Evolutionary conservation across 2,113 vertebrate species (phyloP).

Genomic region (Dasyprocta punctata): DNA sequence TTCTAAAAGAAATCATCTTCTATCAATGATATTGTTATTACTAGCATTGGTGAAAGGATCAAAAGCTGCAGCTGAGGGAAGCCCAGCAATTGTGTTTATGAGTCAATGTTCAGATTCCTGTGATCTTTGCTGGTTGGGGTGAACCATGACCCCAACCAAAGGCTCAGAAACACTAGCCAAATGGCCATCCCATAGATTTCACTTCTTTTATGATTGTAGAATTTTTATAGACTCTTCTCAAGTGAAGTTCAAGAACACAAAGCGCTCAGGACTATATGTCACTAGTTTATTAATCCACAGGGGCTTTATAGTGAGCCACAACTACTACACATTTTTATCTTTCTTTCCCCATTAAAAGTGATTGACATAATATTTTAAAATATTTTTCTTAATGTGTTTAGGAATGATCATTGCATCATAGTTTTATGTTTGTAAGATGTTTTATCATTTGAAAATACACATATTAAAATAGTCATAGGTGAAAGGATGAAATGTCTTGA

Average conservation of each 20-base stretch:
- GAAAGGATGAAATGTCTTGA: neutral
- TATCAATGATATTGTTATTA: neutral
- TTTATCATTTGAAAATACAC: conserved; percentile 18
- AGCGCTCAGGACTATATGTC: neutral
- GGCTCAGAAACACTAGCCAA: neutral
- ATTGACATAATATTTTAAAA: neutral
- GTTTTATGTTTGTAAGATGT: neutral
- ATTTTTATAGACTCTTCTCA: neutral
- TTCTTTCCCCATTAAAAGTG: neutral
- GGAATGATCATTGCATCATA: neutral
- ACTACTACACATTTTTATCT: neutral
- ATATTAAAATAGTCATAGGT: neutral
- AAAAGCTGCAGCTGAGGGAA: neutral
- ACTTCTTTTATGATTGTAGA: neutral
- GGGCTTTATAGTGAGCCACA: neutral
- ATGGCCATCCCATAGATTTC: neutral
- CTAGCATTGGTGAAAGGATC: neutral
- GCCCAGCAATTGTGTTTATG: neutral
- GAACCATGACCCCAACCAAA: neutral
- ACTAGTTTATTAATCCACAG: neutral
- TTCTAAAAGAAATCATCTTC: neutral
- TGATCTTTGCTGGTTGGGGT: neutral
- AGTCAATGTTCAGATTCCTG: neutral
- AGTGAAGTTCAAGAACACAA: neutral
- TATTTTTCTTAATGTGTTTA: neutral